A percentile compares a stretch with the other conserved stretches of the same genome.
phyloP scores from a whole-genome alignment of 2,113 vertebrate species.

The Thalassoma bifasciatum region DNA sequence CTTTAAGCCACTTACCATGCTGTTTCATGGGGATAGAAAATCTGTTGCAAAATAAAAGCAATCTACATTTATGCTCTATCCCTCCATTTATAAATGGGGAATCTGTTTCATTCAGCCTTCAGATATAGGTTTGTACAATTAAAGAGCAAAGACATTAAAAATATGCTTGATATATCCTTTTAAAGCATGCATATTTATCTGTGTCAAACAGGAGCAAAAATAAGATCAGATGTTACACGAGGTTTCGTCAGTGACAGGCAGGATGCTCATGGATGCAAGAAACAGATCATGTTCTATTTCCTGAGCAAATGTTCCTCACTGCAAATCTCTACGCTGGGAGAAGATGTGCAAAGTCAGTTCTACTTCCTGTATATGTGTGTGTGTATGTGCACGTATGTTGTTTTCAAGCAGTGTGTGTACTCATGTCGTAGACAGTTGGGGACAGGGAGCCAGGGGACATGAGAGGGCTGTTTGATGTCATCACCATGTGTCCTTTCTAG shows the following conservation, averaged over 20 bases:
- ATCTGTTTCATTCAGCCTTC: too few species aligned
- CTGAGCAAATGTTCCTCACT: not conserved
- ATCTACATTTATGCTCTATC: too few species aligned
- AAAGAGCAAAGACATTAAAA: not conserved
- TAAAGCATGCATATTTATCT: slow-evolving; percentile 16
- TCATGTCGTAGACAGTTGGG: slow-evolving; percentile 20
- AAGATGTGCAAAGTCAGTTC: too few species aligned
- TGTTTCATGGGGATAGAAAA: too few species aligned
- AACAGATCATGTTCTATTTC: not conserved
- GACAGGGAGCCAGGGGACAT: slow-evolving; percentile 53
- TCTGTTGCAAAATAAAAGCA: too few species aligned
- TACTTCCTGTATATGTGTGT: slow-evolving; percentile 2
- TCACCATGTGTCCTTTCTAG: slow-evolving; percentile 57
- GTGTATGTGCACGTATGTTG: not conserved
- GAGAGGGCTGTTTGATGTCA: slow-evolving; percentile 64
- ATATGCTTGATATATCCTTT: slow-evolving; percentile 2
- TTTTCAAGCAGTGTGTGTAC: slow-evolving; percentile 15
- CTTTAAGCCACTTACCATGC: too few species aligned
- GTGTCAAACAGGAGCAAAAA: slow-evolving; percentile 4
- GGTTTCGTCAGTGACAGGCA: slow-evolving; percentile 51
- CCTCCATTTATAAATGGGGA: too few species aligned
- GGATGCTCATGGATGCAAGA: slow-evolving; percentile 13
- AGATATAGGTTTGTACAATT: too few species aligned
- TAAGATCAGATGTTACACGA: slow-evolving; percentile 39
- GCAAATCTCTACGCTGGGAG: not conserved